Conservation (phyloP, 1,140 invertebrate genomes). For the Neuroterus valhalla region DNA sequence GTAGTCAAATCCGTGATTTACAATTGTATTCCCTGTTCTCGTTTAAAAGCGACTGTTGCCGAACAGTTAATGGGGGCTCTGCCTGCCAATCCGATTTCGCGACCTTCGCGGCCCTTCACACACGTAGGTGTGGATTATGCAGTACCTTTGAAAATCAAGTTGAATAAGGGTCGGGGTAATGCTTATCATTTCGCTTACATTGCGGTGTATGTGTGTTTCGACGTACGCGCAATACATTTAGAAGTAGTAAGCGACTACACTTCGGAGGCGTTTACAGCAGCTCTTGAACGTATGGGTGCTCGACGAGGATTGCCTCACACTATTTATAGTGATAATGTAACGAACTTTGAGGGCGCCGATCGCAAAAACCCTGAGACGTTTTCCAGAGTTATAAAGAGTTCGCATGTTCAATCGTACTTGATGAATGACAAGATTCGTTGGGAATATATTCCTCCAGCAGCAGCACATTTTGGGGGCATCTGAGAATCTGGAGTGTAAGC, state of each 20-base stretch:
- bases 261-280: background rate
- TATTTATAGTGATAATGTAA: conserved; percentile 17
- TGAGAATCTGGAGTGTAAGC: conserved; percentile 5
- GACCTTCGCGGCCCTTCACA: conserved; percentile 46
- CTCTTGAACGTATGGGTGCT: background rate
- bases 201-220: conserved; percentile 22
- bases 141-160: conserved; percentile 58
- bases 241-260: conserved; percentile 2
- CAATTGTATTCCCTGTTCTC: conserved; percentile 40
- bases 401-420: background rate
- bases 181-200: conserved; percentile 14
- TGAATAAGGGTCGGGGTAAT: conserved; percentile 40
- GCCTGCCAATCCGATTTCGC: conserved; percentile 30
- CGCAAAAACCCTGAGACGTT: background rate
- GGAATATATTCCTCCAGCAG: conserved; percentile 17
- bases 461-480: background rate
- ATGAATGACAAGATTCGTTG: conserved; percentile 1
- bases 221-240: background rate
- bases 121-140: conserved; percentile 60
- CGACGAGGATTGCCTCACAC: background rate
- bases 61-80: conserved; percentile 47
- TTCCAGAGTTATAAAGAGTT: background rate
- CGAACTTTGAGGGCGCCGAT: conserved; percentile 8
- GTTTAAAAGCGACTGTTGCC: background rate
- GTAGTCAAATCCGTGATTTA: conserved; percentile 48